Base-by-base conservation (phyloP, 2,888 invertebrate genomes). In the Colletes collaris region DNA sequence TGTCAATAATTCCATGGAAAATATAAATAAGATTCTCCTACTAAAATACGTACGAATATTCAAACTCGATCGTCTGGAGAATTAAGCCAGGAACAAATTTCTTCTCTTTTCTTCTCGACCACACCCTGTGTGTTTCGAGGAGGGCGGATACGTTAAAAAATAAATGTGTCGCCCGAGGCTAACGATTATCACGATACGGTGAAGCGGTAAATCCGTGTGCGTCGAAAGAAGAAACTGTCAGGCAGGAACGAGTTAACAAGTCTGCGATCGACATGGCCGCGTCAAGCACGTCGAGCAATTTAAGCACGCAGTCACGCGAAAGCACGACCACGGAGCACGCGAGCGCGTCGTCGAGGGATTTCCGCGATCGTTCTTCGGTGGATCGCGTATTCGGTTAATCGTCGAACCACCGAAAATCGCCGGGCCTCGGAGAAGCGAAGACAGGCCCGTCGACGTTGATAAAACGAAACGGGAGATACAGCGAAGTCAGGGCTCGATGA, bases 301-400 rank as follows among this genome's bases (percentile, higher is more conserved):
- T 87, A 76, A 85, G 80, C 84, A 66, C 66, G 80, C 83, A 86
- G 87, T 91, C 91, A 90, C 89, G 91, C 91, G 86, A 91, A 85
- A 86, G 83, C 85, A 82, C 86, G 81, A 86, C 85, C 86, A 71
- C 86, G 86, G 86, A 55, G 76, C 89, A 87, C 85, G 88, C 87
- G 68, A 87, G 58, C 79, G 76, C 73, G 68, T 63, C 76, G 70
- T 76, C 77, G 83, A 79, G 82, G 85, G 76, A 85, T 82, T 86
- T 79, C 75, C 64, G 40, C 60, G 62, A 60, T 53, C 68, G 68
- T 72, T 58, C 63, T 3, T 59, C 58, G 60, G 46, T 71, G 63
- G 73, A 75, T 69, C 66, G 58, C 71, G 65, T 73, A 71, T 59
- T 75, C 59, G 78, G 72, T 75, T 79, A 76, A 81, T 82, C 79